Evolutionary conservation across 2,113 vertebrate genomes (phyloP).

Genomic region (Cryptotis parvus): DNA sequence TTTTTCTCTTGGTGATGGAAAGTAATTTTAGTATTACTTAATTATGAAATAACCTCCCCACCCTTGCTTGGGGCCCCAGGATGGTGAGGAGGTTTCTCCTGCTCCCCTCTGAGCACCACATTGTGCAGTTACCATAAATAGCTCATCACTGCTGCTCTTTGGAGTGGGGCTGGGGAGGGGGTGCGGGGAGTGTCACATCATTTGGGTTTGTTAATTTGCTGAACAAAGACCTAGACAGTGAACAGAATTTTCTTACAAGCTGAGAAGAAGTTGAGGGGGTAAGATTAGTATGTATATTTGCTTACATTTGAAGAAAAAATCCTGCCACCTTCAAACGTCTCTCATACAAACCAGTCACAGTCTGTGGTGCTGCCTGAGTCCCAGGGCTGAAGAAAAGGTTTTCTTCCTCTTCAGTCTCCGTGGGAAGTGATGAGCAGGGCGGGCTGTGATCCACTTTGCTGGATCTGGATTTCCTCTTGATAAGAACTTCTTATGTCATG

Average conservation of each 20-base stretch:
- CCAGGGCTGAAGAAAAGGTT: not conserved
- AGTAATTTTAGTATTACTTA: constrained; percentile 41
- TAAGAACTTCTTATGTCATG: no score
- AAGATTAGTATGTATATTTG: not conserved
- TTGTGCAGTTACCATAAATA: not conserved
- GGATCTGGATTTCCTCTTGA: not conserved
- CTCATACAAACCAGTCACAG: not conserved
- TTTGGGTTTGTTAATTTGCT: not conserved
- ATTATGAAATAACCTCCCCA: not conserved
- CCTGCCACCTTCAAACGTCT: not conserved
- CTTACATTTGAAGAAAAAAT: not conserved
- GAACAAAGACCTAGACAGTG: not conserved
- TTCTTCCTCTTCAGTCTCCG: not conserved
- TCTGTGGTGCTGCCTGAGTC: accelerated
- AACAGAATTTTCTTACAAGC: not conserved
- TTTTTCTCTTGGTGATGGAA: not conserved
- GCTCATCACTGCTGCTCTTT: not conserved
- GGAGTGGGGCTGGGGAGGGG: not conserved
- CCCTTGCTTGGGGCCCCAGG: not conserved
- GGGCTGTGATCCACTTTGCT: not conserved
- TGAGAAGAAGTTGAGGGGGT: not conserved
- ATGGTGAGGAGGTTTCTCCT: not conserved
- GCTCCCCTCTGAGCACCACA: not conserved
- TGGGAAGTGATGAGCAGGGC: not conserved
- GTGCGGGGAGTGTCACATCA: not conserved